A percentile compares a stretch with the other conserved stretches of the same genome.
phyloP scores from a whole-genome alignment of 2,888 invertebrate species.

The Rhagonycha fulva region DNA sequence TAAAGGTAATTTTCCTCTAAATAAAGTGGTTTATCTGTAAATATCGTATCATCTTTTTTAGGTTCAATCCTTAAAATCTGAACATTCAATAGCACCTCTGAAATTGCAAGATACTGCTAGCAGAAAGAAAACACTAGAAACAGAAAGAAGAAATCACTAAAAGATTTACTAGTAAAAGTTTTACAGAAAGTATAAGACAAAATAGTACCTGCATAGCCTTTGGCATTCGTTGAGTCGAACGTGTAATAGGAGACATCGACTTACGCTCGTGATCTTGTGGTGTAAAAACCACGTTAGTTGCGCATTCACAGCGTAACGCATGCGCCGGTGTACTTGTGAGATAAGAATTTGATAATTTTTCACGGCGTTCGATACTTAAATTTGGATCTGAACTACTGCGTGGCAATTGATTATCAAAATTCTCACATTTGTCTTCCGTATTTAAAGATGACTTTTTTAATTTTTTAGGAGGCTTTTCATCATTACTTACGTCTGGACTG shows the following conservation, averaged over 20 bases:
- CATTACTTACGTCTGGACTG: constrained; percentile 43
- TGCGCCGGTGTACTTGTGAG: constrained; percentile 55
- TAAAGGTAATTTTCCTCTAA: no score
- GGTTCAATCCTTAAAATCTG: no score
- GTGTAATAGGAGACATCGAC: constrained; percentile 88
- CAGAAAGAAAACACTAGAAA: neutral
- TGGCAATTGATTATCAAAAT: constrained; percentile 20
- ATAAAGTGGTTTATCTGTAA: no score
- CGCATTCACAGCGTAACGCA: constrained; percentile 39
- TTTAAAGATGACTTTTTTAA: constrained; percentile 32
- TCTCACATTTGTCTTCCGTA: constrained; percentile 12
- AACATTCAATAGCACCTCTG: neutral
- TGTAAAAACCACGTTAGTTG: constrained; percentile 48
- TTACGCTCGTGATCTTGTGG: constrained; percentile 63
- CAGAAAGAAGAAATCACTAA: neutral
- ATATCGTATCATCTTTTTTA: no score
- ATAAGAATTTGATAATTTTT: constrained; percentile 34
- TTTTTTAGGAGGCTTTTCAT: constrained; percentile 40
- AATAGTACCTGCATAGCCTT: constrained; percentile 83
- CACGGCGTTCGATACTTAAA: constrained; percentile 36
- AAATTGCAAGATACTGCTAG: neutral
- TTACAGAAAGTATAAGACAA: neutral
- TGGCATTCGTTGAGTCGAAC: constrained; percentile 83
- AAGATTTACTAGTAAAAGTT: neutral
- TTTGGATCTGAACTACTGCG: constrained; percentile 46